Evolutionary conservation across 2,888 invertebrate species (phyloP).

Genomic region (Drosophila setosimentum): DNA sequence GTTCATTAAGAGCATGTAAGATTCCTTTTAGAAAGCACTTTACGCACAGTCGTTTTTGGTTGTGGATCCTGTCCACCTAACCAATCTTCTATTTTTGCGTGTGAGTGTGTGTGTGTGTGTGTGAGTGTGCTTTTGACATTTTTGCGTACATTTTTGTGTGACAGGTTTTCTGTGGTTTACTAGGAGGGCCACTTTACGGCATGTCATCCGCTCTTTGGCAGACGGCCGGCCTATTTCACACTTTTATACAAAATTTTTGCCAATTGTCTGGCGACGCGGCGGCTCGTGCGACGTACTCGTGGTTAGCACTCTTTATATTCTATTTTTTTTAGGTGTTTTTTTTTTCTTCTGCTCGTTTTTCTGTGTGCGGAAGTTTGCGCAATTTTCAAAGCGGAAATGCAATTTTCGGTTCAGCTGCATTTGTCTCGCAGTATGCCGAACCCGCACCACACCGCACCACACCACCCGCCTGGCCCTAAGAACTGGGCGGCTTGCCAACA

Average conservation of each 20-base stretch:
- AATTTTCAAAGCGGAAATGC: conserved; percentile 78
- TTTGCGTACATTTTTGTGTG: conserved; percentile 70
- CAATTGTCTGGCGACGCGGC: conserved; percentile 72
- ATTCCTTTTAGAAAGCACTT: conserved; percentile 18
- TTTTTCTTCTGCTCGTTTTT: conserved; percentile 20
- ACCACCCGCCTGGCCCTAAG: conserved; percentile 26
- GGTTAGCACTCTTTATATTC: conserved; percentile 35
- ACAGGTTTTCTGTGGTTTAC: conserved; percentile 75
- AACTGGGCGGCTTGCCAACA: conserved; percentile 76
- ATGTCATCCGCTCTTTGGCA: conserved; percentile 55
- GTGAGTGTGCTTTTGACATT: conserved; percentile 63
- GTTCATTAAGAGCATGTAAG: conserved; percentile 22
- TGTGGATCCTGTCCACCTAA: conserved; percentile 9
- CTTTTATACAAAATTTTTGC: conserved; percentile 77
- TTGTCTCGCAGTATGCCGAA: conserved; percentile 66
- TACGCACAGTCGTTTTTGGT: conserved; percentile 21
- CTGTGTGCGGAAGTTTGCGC: conserved; percentile 71
- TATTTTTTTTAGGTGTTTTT: not conserved
- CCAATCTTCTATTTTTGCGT: not conserved
- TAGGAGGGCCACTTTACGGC: conserved; percentile 71
- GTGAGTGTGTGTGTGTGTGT: conserved; percentile 15
- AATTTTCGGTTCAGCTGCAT: conserved; percentile 78
- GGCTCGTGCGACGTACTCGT: conserved; percentile 52
- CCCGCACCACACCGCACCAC: not conserved
- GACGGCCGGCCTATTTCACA: conserved; percentile 74